Evolutionary conservation across 2,888 invertebrate species (phyloP).

Genomic region (Zaprionus lineosus): DNA sequence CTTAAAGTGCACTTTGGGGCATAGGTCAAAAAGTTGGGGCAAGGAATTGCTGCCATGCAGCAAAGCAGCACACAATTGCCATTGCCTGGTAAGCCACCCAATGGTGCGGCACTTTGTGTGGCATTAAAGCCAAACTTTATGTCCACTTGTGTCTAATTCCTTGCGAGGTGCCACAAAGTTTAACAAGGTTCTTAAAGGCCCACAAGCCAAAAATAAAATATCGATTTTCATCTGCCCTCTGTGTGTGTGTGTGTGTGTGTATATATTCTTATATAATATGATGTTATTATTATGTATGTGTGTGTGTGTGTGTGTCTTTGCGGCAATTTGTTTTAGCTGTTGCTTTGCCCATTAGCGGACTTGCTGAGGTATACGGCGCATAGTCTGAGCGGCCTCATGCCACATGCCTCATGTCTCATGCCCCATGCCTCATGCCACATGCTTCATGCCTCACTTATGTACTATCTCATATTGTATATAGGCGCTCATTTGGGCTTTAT

Average conservation of each 20-base stretch:
- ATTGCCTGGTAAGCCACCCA: too few species aligned
- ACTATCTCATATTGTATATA: conserved; percentile 16
- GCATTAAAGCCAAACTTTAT: neutral
- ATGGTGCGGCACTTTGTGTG: neutral
- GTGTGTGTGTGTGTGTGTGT: neutral
- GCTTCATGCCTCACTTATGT: conserved; percentile 6
- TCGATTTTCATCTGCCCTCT: conserved; percentile 56
- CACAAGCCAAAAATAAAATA: conserved; percentile 34
- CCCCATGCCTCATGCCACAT: too few species aligned
- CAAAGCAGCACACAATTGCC: too few species aligned
- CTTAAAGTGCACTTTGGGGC: conserved; percentile 10
- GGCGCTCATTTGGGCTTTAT: conserved; percentile 11
- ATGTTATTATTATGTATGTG: too few species aligned
- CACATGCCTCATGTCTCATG: neutral
- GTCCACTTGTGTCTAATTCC: conserved; percentile 7
- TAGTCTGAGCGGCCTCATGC: neutral
- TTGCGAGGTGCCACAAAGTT: conserved; percentile 33
- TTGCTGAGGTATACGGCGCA: conserved; percentile 47
- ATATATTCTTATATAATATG: too few species aligned
- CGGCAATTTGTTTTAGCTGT: conserved; percentile 9
- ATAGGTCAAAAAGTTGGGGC: too few species aligned
- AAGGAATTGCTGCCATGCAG: too few species aligned
- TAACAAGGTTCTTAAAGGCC: conserved; percentile 39
- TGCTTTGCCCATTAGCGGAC: conserved; percentile 46
- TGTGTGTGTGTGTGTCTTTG: conserved; percentile 4